Base-by-base conservation (phyloP, 2,888 invertebrate species). In the Oxycera nigricornis region DNA sequence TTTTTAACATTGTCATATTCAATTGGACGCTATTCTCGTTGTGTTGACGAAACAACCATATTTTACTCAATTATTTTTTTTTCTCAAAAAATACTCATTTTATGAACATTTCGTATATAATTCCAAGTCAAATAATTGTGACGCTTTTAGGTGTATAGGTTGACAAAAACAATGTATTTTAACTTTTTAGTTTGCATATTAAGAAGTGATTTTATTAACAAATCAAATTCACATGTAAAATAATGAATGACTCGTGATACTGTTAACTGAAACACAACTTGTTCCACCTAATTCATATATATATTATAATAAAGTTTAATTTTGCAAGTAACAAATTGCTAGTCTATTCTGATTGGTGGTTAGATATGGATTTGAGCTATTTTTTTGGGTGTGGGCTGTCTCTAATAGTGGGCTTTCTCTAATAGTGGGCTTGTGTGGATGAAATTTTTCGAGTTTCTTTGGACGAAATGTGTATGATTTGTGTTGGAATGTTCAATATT, bases 181-280 rank as follows among this genome's bases (percentile, higher is more conserved):
- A 46, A 46, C 3, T 46, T 46, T 46, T 3, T 46, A 46, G 2
- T 46, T 46, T 46, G n/a, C 46, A 7, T 2, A 46, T n/a, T n/a
- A 46, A 46, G 2, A 46, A 14, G 35, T 46, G 17, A 17, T 7
- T 46, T 46, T 46, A 46, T 3, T 3, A 11, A 46, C 9, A 55
- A 55, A 20, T 9, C 20, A 24, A 22, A 22, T 55, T 55, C 4
- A 55, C 24, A 55, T 55, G 55, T 55, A 55, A 55, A 6, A 55
- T 50, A 50, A 6, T n/a, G 31, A 14, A 62, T 62, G 39, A 35
- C 55, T 55, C 55, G 55, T 70, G 55, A 70, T 70, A 70, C 52
- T 70, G 70, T 70, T 70, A 70, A 70, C 55, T 65, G 30, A 24
- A 41, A 55, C 22, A 22, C 20, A 50, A 50, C 35, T 17, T 55